Conservation (phyloP, 2,113 vertebrate genomes). For the Alces alces region DNA sequence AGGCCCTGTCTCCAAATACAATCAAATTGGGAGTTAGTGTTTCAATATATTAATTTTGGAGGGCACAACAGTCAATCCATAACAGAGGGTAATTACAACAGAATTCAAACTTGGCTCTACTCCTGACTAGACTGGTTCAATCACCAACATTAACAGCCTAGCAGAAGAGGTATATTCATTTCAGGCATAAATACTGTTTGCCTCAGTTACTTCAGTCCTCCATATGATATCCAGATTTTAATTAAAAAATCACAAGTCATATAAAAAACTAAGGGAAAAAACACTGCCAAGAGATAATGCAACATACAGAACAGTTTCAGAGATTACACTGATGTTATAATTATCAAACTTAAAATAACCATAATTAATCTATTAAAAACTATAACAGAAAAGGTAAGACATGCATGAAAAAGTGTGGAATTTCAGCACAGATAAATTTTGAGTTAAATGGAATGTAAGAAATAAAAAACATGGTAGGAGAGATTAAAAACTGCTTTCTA, state of each 20-base stretch:
- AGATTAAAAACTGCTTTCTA: neutral
- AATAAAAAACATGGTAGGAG: neutral
- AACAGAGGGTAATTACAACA: neutral
- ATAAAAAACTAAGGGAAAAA: neutral
- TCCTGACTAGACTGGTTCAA: neutral
- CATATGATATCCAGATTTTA: neutral
- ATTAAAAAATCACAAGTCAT: neutral
- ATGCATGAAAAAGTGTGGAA: neutral
- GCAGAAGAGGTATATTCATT: neutral
- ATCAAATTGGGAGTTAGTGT: neutral
- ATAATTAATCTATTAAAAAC: neutral
- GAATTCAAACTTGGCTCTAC: neutral
- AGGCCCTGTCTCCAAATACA: neutral
- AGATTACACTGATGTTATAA: neutral
- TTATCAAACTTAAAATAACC: neutral
- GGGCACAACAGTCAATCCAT: neutral
- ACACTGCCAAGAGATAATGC: neutral
- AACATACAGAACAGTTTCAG: neutral
- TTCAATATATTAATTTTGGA: neutral
- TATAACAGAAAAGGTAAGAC: neutral
- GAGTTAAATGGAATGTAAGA: neutral
- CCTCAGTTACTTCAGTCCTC: neutral
- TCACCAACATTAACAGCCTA: neutral
- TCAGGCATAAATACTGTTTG: neutral
- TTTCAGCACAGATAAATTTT: neutral